These are phyloP conservation scores for Scomberomorus guttatus DNA, from an alignment of 2,797 vertebrate species.

Conservation along the genomic window DNA sequence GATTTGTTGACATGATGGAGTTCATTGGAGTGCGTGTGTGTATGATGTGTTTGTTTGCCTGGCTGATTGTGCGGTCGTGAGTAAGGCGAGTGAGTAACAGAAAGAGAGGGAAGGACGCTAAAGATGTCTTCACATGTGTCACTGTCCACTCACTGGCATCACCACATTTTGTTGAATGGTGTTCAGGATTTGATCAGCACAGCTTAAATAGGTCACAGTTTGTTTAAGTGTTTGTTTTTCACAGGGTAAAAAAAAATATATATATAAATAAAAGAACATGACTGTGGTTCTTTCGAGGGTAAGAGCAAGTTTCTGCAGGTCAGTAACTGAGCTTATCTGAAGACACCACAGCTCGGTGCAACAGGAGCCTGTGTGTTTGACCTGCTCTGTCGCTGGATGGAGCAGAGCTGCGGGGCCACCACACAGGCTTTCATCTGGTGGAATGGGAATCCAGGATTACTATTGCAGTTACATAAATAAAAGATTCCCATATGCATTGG, in stretches of 20 bases:
- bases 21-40: constrained; percentile 11
- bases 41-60: constrained; percentile 23
- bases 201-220: constrained; percentile 65
- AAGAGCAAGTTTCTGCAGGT: constrained; percentile 85
- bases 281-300: constrained; percentile 70
- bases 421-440: constrained; percentile 69
- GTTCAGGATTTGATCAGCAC: constrained; percentile 67
- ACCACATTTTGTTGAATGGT: constrained; percentile 43
- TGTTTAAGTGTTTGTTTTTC: constrained; percentile 74
- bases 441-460: constrained; percentile 78
- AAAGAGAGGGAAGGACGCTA: constrained; percentile 41
- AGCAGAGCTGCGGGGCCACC: constrained; percentile 69
- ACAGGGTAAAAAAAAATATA: constrained; percentile 76
- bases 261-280: constrained; percentile 40
- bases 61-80: constrained; percentile 28
- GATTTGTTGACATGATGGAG: constrained; percentile 27
- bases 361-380: constrained; percentile 73
- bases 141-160: constrained; percentile 62
- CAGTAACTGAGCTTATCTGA: constrained; percentile 84
- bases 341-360: constrained; percentile 73
- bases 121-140: constrained; percentile 61
- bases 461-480: constrained; percentile 69
- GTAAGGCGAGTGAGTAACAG: constrained; percentile 12
- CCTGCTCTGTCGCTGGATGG: constrained; percentile 65
- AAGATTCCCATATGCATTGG: constrained; percentile 83